Conservation (phyloP, 2,888 invertebrate species). For the Rhagonycha fulva region DNA sequence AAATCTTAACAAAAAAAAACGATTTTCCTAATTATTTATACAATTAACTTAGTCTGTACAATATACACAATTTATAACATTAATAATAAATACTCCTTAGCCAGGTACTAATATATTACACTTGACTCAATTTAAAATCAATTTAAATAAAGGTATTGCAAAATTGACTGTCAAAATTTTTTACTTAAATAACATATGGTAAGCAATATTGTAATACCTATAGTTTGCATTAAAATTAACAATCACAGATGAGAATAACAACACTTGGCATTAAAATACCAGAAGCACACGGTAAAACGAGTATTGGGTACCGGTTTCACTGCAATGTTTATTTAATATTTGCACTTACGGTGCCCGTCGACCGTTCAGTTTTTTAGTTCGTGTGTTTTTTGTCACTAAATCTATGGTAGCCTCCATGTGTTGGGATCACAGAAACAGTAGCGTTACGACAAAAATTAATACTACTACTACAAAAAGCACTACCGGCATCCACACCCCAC, state of each 20-base stretch:
- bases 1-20: slow-evolving; percentile 42
- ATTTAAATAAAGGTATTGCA: slow-evolving; percentile 29
- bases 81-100: slow-evolving; percentile 53
- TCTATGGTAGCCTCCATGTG: slow-evolving; percentile 32
- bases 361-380: slow-evolving; percentile 12
- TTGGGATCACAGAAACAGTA: slow-evolving; percentile 31
- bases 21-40: slow-evolving; percentile 35
- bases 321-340: slow-evolving; percentile 24
- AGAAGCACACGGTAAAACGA: slow-evolving; percentile 28
- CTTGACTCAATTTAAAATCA: slow-evolving; percentile 41
- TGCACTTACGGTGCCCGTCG: slow-evolving; percentile 14
- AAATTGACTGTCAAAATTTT: slow-evolving; percentile 4
- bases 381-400: slow-evolving; percentile 15
- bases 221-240: slow-evolving; percentile 38
- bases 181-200: slow-evolving; percentile 4
- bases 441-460: slow-evolving; percentile 7
- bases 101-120: slow-evolving; percentile 56
- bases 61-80: slow-evolving; percentile 34
- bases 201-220: slow-evolving; percentile 32
- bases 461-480: slow-evolving; percentile 29
- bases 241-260: slow-evolving; percentile 37
- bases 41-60: slow-evolving; percentile 42
- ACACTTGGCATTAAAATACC: slow-evolving; percentile 26
- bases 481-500: slow-evolving; percentile 97
- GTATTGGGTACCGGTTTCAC: slow-evolving; percentile 23